Base-by-base conservation (phyloP, 2,113 vertebrate species). In the Onychostoma macrolepis region DNA sequence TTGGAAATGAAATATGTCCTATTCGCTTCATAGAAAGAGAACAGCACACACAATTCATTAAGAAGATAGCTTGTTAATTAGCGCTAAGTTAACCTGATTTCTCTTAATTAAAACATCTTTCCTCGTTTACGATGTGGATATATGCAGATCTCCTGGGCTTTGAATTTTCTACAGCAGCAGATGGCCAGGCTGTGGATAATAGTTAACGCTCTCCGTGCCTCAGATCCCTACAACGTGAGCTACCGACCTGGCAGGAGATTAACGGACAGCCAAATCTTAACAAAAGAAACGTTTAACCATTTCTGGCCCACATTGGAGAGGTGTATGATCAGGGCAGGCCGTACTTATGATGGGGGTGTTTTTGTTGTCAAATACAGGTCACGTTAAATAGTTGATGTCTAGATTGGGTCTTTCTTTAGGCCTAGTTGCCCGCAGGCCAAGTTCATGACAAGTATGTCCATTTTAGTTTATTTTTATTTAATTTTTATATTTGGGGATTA, bases 101-200 rank as follows among this genome's bases (percentile, higher is more conserved):
- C 95, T 96, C 94, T 96, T 96, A 96, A 96, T 98, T 95, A 96
- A 96, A 97, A 97, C 96, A 97, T 96, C 95, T 96, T 96, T 97
- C 95, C 94, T 97, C 95, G 96, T 97, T 98, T 97, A 96, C 96
- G 96, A 96, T 96, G 96, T 96, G 94, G 95, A 97, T 96, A 96
- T 96, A 96, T 97, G 96, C 96, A 97, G 96, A 96, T 97, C 97
- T 97, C 97, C 93, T 94, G 97, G 96, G 96, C 95, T 96, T 97
- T 96, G 94, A 95, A 95, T 96, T 95, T 93, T 96, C 95, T 95
- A 94, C 96, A 95, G 97, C 95, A 97, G 96, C 98, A 99, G 97
- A 99, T 99, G 97, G 98, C 96, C 95, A 95, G 94, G 95, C 96
- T 96, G 94, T 94, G 96, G 96, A 98, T 96, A 96, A 97, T 96